Conservation (phyloP, 2,797 vertebrate genomes). For the Macropus fuliginosus region DNA sequence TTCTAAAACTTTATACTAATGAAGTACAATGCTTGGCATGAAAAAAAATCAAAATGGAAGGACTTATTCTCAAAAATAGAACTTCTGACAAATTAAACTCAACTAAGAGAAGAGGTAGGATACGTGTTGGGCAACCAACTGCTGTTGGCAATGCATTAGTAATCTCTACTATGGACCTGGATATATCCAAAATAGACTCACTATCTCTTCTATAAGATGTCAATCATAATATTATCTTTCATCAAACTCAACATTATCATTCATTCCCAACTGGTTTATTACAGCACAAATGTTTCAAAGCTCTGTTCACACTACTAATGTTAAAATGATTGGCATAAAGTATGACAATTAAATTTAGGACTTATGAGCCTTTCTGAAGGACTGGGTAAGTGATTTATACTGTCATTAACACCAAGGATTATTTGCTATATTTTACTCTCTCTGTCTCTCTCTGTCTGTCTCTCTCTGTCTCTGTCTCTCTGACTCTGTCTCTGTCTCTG, state of each 20-base stretch:
- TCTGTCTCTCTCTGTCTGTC: neutral
- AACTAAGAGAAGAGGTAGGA: neutral
- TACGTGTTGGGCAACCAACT: neutral
- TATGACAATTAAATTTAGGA: neutral
- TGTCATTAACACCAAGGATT: neutral
- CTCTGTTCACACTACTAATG: neutral
- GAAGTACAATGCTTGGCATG: neutral
- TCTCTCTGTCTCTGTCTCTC: no score
- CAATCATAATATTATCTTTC: neutral
- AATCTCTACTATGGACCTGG: neutral
- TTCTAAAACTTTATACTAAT: neutral
- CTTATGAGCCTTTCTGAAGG: neutral
- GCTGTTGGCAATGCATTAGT: neutral
- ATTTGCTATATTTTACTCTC: neutral
- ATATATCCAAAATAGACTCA: neutral
- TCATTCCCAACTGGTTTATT: neutral
- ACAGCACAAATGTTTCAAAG: neutral
- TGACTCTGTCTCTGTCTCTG: neutral
- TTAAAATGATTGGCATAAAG: neutral
- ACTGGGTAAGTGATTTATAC: neutral
- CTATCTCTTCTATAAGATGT: neutral
- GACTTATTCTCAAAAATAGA: neutral
- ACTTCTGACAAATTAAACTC: neutral
- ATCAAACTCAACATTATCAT: neutral
- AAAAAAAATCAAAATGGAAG: slow-evolving; percentile 1